A percentile compares a stretch with the other conserved stretches of the same genome.
Conservation (phyloP, 2,888 invertebrate species). For the Clostera curtula region DNA sequence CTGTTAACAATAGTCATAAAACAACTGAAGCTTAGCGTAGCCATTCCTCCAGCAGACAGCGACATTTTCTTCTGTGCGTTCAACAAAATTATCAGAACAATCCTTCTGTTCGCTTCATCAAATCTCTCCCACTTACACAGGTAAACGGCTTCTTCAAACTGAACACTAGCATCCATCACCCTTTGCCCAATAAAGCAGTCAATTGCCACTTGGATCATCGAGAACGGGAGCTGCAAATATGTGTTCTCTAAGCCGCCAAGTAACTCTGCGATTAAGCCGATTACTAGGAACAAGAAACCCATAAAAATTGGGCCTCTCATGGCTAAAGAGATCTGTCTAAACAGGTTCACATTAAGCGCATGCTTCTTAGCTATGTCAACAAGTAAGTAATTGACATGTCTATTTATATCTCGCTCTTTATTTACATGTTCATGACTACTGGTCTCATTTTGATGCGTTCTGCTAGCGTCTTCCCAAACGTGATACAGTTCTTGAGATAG, state of each 20-base stretch:
- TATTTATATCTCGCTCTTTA: not conserved
- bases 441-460: no score
- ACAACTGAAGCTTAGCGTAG: constrained; percentile 31
- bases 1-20: constrained; percentile 39
- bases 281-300: not conserved
- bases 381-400: not conserved
- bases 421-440: no score
- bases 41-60: constrained; percentile 44
- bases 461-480: not conserved
- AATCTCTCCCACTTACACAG: constrained; percentile 51
- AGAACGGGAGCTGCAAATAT: not conserved
- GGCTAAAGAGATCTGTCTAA: not conserved
- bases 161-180: constrained; percentile 37
- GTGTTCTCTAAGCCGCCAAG: not conserved
- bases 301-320: not conserved
- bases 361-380: not conserved
- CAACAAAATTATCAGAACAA: constrained; percentile 37
- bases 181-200: constrained; percentile 47
- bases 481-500: not conserved
- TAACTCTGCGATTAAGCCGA: not conserved
- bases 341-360: not conserved
- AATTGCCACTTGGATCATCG: constrained; percentile 26
- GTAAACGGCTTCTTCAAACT: constrained; percentile 41
- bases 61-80: constrained; percentile 40
- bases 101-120: constrained; percentile 36